Evolutionary conservation across 37 sponge, comb jelly and placozoan genomes (phyloP).

Genomic region (Mnemiopsis leidyi): DNA sequence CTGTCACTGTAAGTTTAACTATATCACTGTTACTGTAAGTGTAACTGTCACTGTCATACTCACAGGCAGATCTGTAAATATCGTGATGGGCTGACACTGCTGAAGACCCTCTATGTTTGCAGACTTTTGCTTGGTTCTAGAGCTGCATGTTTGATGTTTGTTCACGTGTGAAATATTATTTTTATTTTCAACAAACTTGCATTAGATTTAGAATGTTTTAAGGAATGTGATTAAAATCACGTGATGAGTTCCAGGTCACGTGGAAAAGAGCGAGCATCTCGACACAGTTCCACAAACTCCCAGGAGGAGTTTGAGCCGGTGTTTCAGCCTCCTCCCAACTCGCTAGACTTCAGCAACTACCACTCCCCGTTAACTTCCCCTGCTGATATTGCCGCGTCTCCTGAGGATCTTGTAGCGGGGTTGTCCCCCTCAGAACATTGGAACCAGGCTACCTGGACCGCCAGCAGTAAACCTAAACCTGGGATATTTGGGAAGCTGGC

Average conservation of each 20-base stretch:
- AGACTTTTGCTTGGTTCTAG: too few relatives aligned
- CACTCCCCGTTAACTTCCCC: background rate
- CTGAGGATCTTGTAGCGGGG: background rate
- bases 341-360: conserved; percentile 26
- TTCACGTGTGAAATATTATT: too few relatives aligned
- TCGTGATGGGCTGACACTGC: too few relatives aligned
- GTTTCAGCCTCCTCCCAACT: background rate
- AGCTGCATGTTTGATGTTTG: too few relatives aligned
- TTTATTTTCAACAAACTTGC: too few relatives aligned
- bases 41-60: too few relatives aligned
- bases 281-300: background rate
- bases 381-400: background rate
- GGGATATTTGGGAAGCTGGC: background rate
- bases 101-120: too few relatives aligned
- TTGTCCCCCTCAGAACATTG: background rate
- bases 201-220: too few relatives aligned
- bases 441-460: background rate
- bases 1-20: too few relatives aligned
- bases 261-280: background rate
- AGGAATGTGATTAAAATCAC: too few relatives aligned
- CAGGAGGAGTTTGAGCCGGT: background rate
- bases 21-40: too few relatives aligned
- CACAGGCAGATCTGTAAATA: too few relatives aligned
- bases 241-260: background rate
- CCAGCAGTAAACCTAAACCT: background rate